These are phyloP conservation scores for Macropis europaea DNA, from an alignment of 2,888 invertebrate species.

Conservation along the genomic window DNA sequence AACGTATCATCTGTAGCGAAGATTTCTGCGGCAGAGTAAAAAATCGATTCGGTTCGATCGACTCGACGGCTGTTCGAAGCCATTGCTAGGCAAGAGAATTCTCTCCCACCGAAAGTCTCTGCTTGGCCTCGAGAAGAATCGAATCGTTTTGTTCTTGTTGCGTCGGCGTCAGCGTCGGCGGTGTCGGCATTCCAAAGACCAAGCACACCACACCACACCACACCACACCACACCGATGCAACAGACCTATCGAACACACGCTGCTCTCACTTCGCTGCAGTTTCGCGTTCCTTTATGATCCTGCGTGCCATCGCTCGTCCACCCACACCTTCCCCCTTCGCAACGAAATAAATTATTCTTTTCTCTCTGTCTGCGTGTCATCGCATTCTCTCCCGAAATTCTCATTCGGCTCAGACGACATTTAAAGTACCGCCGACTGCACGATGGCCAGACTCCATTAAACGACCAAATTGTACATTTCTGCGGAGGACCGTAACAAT, in stretches of 20 bases:
- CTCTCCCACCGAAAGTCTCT: conserved; percentile 17
- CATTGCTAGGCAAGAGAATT: conserved; percentile 14
- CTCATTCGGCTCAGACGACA: too few species aligned
- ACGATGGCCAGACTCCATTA: too few species aligned
- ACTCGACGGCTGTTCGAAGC: conserved; percentile 10
- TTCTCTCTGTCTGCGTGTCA: too few species aligned
- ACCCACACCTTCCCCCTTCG: neutral
- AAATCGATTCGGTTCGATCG: too few species aligned
- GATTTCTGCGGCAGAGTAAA: too few species aligned
- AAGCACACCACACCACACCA: conserved; percentile 51
- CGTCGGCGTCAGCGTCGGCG: conserved; percentile 43
- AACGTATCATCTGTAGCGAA: too few species aligned
- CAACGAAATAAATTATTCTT: too few species aligned
- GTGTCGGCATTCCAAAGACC: conserved; percentile 73
- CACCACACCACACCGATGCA: neutral
- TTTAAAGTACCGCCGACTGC: too few species aligned
- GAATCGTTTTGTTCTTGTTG: conserved; percentile 59
- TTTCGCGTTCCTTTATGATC: conserved; percentile 38
- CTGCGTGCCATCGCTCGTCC: conserved; percentile 20
- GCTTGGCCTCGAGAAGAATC: conserved; percentile 43
- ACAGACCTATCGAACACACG: conserved; percentile 36
- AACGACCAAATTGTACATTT: too few species aligned
- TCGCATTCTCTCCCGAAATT: too few species aligned
- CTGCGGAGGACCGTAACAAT: too few species aligned
- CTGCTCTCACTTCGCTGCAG: conserved; percentile 41